Evolutionary conservation across 1,140 invertebrate genomes (phyloP).

Genomic region (Trachymyrmex cornetzi): DNA sequence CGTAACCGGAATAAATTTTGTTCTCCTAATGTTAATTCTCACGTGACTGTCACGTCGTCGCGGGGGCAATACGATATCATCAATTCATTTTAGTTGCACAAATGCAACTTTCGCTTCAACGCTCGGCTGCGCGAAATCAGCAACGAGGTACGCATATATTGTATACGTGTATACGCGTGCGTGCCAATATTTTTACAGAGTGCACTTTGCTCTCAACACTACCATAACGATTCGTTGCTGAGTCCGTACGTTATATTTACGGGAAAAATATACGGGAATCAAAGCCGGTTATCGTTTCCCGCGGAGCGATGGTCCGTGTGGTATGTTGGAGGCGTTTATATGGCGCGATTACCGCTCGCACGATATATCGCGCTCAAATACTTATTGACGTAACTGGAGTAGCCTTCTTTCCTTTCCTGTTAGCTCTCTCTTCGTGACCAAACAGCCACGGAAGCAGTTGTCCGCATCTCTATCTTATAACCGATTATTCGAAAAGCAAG

Average conservation of each 20-base stretch:
- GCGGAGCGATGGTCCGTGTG: slow-evolving; percentile 32
- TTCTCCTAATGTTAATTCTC: not conserved
- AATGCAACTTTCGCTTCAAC: slow-evolving; percentile 28
- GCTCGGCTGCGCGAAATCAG: not conserved
- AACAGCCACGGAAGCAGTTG: slow-evolving; percentile 22
- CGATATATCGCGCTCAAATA: slow-evolving; percentile 53
- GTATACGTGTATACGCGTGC: not conserved
- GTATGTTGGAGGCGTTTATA: slow-evolving; percentile 48
- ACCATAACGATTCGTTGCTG: not conserved
- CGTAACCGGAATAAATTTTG: slow-evolving; percentile 65
- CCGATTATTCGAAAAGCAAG: not conserved
- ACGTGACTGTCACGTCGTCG: not conserved
- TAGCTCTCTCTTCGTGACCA: slow-evolving; percentile 49
- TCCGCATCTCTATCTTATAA: not conserved
- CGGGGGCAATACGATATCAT: not conserved
- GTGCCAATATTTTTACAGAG: not conserved
- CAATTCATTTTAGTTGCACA: not conserved
- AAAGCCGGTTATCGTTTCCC: slow-evolving; percentile 43
- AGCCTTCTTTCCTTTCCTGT: slow-evolving; percentile 49
- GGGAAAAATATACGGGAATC: slow-evolving; percentile 6
- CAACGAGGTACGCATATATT: no score
- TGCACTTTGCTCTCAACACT: not conserved
- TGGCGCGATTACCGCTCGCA: slow-evolving; percentile 41
- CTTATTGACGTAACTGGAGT: slow-evolving; percentile 59
- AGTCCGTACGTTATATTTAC: not conserved